Evolutionary conservation across 2,888 invertebrate genomes (phyloP).

Genomic region (Athetis lepigone): DNA sequence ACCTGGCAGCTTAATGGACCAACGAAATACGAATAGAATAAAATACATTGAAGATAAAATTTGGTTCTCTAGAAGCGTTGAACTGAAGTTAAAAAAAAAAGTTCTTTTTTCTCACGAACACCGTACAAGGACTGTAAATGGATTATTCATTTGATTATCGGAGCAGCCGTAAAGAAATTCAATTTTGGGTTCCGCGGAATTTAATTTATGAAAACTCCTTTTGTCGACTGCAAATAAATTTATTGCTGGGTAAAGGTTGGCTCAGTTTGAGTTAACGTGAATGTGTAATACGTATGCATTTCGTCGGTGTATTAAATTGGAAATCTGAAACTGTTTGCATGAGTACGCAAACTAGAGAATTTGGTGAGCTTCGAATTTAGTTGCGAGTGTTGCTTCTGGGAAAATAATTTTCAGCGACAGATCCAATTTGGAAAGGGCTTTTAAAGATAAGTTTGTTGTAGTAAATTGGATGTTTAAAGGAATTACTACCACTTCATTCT

Average conservation of each 20-base stretch:
- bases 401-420: neutral
- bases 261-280: slow-evolving; percentile 56
- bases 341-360: slow-evolving; percentile 4
- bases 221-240: slow-evolving; percentile 81
- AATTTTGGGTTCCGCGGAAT: slow-evolving; percentile 83
- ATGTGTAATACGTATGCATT: slow-evolving; percentile 47
- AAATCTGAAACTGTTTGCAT: slow-evolving; percentile 14
- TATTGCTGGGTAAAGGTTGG: slow-evolving; percentile 70
- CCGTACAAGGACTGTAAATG: slow-evolving; percentile 75
- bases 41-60: slow-evolving; percentile 62
- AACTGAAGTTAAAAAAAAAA: slow-evolving; percentile 41
- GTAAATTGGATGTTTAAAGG: no score
- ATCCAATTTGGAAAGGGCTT: neutral
- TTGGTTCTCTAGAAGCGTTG: slow-evolving; percentile 31
- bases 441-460: neutral
- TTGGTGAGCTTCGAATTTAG: neutral
- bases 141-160: slow-evolving; percentile 88
- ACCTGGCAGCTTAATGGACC: slow-evolving; percentile 72
- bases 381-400: neutral
- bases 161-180: slow-evolving; percentile 84
- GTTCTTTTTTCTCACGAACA: slow-evolving; percentile 65
- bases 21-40: slow-evolving; percentile 64
- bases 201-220: slow-evolving; percentile 82
- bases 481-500: no score
- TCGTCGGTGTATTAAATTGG: slow-evolving; percentile 17